phyloP scores from a whole-genome alignment of 2,888 invertebrate genomes.

The Aporophyla nigra region DNA sequence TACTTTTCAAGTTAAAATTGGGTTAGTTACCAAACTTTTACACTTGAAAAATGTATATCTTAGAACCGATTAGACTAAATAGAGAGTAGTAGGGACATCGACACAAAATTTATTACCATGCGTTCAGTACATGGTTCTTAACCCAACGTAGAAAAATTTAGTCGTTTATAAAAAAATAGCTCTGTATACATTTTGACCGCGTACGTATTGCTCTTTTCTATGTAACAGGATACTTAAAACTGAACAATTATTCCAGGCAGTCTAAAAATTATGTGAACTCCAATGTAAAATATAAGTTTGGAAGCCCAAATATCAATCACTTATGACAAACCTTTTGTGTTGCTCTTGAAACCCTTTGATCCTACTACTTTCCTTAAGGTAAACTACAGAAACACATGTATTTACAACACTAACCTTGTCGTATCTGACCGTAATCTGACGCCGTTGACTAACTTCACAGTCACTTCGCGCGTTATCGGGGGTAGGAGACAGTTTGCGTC shows the following conservation, averaged over 20 bases:
- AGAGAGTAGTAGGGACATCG: too few relatives aligned
- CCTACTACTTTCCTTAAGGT: not conserved
- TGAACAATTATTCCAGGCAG: too few relatives aligned
- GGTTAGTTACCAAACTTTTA: too few relatives aligned
- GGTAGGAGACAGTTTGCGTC: constrained; percentile 51
- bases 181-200: too few relatives aligned
- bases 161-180: too few relatives aligned
- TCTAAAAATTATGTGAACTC: too few relatives aligned
- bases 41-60: not conserved
- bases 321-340: not conserved
- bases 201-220: too few relatives aligned
- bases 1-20: not conserved
- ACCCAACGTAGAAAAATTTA: too few relatives aligned
- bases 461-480: constrained; percentile 53
- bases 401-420: constrained; percentile 12
- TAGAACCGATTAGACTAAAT: not conserved
- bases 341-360: not conserved
- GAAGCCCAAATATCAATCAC: not conserved
- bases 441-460: constrained; percentile 44
- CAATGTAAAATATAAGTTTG: too few relatives aligned
- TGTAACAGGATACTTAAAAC: too few relatives aligned
- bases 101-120: too few relatives aligned
- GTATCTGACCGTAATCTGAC: constrained; percentile 47
- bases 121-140: too few relatives aligned
- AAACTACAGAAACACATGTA: constrained; percentile 20